Evolutionary conservation across 2,888 invertebrate species (phyloP).

Genomic region (Masnerella sp.): DNA sequence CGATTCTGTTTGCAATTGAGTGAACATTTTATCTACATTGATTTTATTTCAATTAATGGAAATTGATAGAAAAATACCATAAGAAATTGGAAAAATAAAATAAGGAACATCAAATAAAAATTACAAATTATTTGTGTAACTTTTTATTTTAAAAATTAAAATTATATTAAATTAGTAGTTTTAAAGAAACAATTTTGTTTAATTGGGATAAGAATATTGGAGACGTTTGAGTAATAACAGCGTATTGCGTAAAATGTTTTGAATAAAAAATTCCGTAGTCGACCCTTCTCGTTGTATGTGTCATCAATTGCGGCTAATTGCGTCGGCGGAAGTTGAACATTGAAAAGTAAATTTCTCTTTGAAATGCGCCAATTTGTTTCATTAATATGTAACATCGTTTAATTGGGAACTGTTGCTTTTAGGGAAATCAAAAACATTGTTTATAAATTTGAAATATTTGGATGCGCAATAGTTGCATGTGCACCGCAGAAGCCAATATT

Average conservation of each 20-base stretch:
- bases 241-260: constrained; percentile 9
- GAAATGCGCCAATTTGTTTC: constrained; percentile 38
- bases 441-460: constrained; percentile 5
- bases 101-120: no score
- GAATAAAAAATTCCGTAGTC: constrained; percentile 31
- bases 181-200: no score
- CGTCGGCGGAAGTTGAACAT: constrained; percentile 48
- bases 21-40: no score
- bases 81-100: no score
- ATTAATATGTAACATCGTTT: constrained; percentile 38
- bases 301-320: constrained; percentile 54
- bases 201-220: background rate
- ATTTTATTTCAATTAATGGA: no score
- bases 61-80: no score
- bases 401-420: constrained; percentile 13
- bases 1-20: no score
- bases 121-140: no score
- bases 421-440: constrained; percentile 1
- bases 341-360: constrained; percentile 50
- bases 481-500: background rate
- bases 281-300: constrained; percentile 23
- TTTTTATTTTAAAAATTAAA: no score
- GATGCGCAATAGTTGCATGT: background rate
- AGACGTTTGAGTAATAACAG: constrained; percentile 1
- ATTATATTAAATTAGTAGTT: no score